phyloP scores from a whole-genome alignment of 1,140 invertebrate species.

The Drosophila carrolli region DNA sequence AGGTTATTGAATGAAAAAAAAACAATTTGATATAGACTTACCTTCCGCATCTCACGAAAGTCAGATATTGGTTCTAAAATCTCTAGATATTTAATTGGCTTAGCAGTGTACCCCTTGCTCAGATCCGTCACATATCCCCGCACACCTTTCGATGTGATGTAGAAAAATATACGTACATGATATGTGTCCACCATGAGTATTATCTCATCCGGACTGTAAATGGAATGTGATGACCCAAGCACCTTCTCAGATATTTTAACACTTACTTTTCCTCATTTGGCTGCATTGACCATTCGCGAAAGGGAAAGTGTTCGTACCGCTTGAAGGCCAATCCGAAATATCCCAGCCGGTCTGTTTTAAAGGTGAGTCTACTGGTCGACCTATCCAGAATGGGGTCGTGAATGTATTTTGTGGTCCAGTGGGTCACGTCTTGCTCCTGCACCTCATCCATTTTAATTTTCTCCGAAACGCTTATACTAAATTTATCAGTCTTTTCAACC shows the following conservation, averaged over 20 bases:
- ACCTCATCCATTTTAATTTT: not conserved
- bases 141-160: constrained; percentile 56
- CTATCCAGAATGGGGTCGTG: constrained; percentile 13
- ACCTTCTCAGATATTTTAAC: not conserved
- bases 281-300: constrained; percentile 66
- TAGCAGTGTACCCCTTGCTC: constrained; percentile 33
- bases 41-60: constrained; percentile 61
- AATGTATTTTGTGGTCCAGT: constrained; percentile 70
- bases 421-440: constrained; percentile 12
- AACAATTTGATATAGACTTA: constrained; percentile 5
- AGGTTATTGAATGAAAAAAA: too few relatives aligned
- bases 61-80: constrained; percentile 64
- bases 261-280: constrained; percentile 72
- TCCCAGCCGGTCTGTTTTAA: constrained; percentile 71
- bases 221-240: too few relatives aligned
- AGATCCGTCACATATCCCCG: constrained; percentile 72
- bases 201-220: constrained; percentile 61
- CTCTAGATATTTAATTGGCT: constrained; percentile 68
- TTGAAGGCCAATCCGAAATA: constrained; percentile 71
- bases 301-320: constrained; percentile 79
- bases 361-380: constrained; percentile 27
- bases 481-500: too few relatives aligned
- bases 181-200: constrained; percentile 63
- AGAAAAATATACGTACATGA: constrained; percentile 62
- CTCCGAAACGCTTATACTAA: not conserved